phyloP scores from a whole-genome alignment of 2,888 invertebrate species.

The Yponomeuta cagnagella region DNA sequence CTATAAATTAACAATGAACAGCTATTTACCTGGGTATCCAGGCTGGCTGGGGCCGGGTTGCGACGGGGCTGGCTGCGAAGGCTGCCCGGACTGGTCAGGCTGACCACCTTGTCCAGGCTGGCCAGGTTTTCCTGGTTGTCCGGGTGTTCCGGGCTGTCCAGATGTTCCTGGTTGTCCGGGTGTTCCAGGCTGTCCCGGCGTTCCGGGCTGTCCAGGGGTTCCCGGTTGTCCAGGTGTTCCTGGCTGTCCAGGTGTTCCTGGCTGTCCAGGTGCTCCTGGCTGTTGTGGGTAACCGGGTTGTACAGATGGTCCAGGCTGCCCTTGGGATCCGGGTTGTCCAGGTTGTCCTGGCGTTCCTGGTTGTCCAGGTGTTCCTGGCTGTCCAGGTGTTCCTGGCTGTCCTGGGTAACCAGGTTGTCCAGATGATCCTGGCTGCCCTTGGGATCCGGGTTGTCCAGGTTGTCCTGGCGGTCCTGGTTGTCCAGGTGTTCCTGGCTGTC shows the following conservation, averaged over 20 bases:
- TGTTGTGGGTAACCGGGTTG: slow-evolving; percentile 7
- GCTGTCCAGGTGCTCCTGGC: slow-evolving; percentile 12
- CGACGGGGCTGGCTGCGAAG: slow-evolving; percentile 23
- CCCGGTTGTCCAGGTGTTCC: slow-evolving; percentile 21
- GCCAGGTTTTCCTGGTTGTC: slow-evolving; percentile 22
- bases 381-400: slow-evolving; percentile 18
- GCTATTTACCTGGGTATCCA: slow-evolving; percentile 29
- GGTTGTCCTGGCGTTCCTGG: slow-evolving; percentile 24
- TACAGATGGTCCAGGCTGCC: slow-evolving; percentile 25
- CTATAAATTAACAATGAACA: too few relatives aligned
- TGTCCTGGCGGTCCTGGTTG: slow-evolving; percentile 17
- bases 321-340: slow-evolving; percentile 34
- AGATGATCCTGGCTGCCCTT: slow-evolving; percentile 36
- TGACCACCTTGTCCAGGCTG: slow-evolving; percentile 27
- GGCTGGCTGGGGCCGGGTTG: slow-evolving; percentile 60
- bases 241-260: slow-evolving; percentile 17
- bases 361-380: slow-evolving; percentile 25
- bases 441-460: slow-evolving; percentile 36
- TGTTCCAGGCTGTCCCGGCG: slow-evolving; percentile 16
- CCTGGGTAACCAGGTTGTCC: slow-evolving; percentile 31
- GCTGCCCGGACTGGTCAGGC: slow-evolving; percentile 13
- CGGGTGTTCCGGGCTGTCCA: slow-evolving; percentile 19
- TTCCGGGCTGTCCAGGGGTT: slow-evolving; percentile 19
- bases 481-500: slow-evolving; percentile 22
- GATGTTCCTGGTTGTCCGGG: slow-evolving; percentile 31